Base-by-base conservation (phyloP, 2,113 vertebrate genomes). In the Echinops telfairi region DNA sequence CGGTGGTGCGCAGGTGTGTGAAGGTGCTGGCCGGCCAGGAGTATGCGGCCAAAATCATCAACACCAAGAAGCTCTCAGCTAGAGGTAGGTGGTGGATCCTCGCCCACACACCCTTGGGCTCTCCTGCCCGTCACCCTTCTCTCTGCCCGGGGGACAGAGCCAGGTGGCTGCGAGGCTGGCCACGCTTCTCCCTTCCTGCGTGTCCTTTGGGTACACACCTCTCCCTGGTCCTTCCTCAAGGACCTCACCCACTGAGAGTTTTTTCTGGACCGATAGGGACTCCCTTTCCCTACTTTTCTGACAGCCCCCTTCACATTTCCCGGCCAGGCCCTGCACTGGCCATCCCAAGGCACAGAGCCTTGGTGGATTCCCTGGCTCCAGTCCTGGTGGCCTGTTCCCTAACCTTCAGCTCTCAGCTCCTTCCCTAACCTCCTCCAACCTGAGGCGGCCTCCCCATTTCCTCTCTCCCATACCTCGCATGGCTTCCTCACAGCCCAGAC, bases 31-130 rank as follows among this genome's bases (percentile, higher is more conserved):
- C 98, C 8, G 98, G 98, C 93, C 98, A 98, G 88, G 98, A 98
- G 89, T 98, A 98, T 90, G 98, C 98, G 0, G 98, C 98, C 94
- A 98, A 98, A 97, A 98, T 98, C 94, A 98, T 98, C 97, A 98
- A 98, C 78, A 98, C 98, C 92, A 98, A 98, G 97, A 98, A 98
- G 92, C 98, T 98, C 53, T 98, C 98, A 16, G 98, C 98, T 94
- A 97, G 98, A 97, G 98, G 98, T 98, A 86, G 90, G 98, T 86
- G 53, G 64, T 57, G 0, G 14, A 0, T 36, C 6, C 15, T 0
- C 0, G 5, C 81, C 33, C 14, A 0, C 17, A n/a, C 0, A 0
- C 58, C 33, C 16, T 62, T 25, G 0, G 40, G 79, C 6, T n/a
- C 57, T 64, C 6, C 77, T 87, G 43, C 70, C 77, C 9, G 23